Evolutionary conservation across 1,140 invertebrate genomes (phyloP).

Genomic region (Scaptodrosophila lebanonensis): DNA sequence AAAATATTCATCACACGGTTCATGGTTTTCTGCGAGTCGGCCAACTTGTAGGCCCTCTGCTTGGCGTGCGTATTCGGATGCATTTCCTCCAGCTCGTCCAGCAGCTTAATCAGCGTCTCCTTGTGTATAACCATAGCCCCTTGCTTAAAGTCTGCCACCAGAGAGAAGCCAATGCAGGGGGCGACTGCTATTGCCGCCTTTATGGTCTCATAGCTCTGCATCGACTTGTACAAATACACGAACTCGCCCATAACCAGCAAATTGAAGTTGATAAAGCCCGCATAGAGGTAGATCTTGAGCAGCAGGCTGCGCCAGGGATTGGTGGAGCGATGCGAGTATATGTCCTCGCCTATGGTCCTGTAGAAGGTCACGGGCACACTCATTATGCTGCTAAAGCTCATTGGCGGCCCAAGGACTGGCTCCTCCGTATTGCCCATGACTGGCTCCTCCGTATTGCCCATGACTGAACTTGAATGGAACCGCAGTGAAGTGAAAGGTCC

Average conservation of each 20-base stretch:
- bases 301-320: conserved; percentile 28
- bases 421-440: conserved; percentile 20
- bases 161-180: conserved; percentile 67
- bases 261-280: conserved; percentile 66
- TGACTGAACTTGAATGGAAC: background rate
- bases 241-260: conserved; percentile 55
- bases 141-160: conserved; percentile 66
- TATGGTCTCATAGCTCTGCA: conserved; percentile 55
- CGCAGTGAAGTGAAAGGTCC: background rate
- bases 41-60: conserved; percentile 44
- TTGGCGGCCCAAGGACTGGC: background rate
- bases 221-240: conserved; percentile 52
- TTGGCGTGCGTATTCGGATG: conserved; percentile 42
- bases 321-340: conserved; percentile 59
- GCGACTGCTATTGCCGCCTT: conserved; percentile 63
- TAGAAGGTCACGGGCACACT: conserved; percentile 57
- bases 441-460: conserved; percentile 10
- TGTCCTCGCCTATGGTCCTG: conserved; percentile 60
- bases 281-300: conserved; percentile 49
- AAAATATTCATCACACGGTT: conserved; percentile 59
- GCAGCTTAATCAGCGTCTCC: conserved; percentile 27
- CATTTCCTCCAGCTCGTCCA: conserved; percentile 60
- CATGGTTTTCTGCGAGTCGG: conserved; percentile 48
- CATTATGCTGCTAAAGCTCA: conserved; percentile 55
- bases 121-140: conserved; percentile 39